Percentiles rank a stretch among this genome's conserved stretches.
phyloP scores from a whole-genome alignment of 2,888 invertebrate species.

The Stratiomys singularior region DNA sequence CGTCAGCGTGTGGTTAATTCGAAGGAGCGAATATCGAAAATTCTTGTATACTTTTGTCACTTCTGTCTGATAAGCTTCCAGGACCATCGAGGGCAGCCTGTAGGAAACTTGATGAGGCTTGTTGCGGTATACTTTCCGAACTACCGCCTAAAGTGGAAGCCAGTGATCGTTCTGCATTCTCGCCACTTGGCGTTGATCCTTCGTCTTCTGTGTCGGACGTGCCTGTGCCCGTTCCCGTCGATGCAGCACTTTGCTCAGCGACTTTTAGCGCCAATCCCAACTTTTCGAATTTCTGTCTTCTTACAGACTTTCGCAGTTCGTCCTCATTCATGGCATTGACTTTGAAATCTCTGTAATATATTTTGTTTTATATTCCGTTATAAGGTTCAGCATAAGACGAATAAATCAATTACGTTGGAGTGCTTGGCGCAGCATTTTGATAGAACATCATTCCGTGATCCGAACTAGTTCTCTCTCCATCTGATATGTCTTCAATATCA shows the following conservation, averaged over 20 bases:
- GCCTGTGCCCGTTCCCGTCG: conserved; percentile 70
- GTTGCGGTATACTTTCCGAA: conserved; percentile 70
- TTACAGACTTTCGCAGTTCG: conserved; percentile 80
- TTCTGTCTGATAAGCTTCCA: conserved; percentile 61
- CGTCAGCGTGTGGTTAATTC: not conserved
- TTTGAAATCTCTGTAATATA: conserved; percentile 76
- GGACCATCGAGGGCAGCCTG: conserved; percentile 65
- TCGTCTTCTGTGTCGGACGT: conserved; percentile 82
- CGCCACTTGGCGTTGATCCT: conserved; percentile 82
- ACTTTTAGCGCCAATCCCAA: conserved; percentile 64
- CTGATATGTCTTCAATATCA: conserved; percentile 87
- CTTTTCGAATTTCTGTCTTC: conserved; percentile 74
- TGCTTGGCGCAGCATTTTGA: conserved; percentile 67
- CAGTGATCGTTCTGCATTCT: conserved; percentile 77
- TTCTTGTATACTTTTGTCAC: conserved; percentile 59
- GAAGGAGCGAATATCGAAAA: not conserved
- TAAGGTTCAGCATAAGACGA: not conserved
- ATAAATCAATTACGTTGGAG: conserved; percentile 62
- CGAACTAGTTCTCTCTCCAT: conserved; percentile 81
- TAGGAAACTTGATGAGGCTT: conserved; percentile 61
- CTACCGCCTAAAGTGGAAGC: conserved; percentile 78
- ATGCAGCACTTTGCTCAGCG: conserved; percentile 66
- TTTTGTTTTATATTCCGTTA: not conserved
- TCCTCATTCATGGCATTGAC: conserved; percentile 90
- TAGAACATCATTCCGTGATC: conserved; percentile 80